A percentile compares a stretch with the other conserved stretches of the same genome.
These are phyloP conservation scores for Petrolisthes cinctipes DNA, from an alignment of 2,888 invertebrate genomes.

Conservation along the genomic window DNA sequence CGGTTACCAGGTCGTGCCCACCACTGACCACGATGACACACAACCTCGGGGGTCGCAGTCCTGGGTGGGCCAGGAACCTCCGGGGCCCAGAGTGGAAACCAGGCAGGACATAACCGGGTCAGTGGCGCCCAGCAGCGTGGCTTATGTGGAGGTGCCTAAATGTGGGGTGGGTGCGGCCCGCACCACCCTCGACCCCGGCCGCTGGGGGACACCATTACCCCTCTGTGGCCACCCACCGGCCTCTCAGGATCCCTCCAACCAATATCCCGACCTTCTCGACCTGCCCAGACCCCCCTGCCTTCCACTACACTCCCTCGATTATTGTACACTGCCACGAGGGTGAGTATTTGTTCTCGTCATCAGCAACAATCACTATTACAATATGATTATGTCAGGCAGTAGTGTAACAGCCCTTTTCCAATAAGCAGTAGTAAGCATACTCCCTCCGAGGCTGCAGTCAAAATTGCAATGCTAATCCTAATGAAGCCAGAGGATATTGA, in stretches of 20 bases:
- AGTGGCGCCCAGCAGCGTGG: conserved; percentile 46
- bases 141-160: conserved; percentile 63
- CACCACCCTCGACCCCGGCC: conserved; percentile 38
- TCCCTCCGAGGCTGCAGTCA: too few species aligned
- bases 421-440: too few species aligned
- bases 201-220: conserved; percentile 36
- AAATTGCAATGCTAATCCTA: too few species aligned
- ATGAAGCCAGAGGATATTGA: too few species aligned
- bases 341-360: conserved; percentile 9
- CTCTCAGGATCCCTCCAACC: conserved; percentile 35
- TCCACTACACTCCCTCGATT: conserved; percentile 43
- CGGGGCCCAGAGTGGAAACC: neutral
- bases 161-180: conserved; percentile 34
- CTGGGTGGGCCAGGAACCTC: neutral
- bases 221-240: conserved; percentile 30
- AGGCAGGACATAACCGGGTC: neutral
- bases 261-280: conserved; percentile 61
- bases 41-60: neutral
- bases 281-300: conserved; percentile 40
- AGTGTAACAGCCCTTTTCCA: neutral
- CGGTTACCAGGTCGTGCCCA: conserved; percentile 51
- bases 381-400: neutral
- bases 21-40: conserved; percentile 37
- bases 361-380: neutral
- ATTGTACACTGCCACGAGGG: conserved; percentile 48